Base-by-base conservation (phyloP, 2,113 vertebrate species). In the Malurus alboscapulatus region DNA sequence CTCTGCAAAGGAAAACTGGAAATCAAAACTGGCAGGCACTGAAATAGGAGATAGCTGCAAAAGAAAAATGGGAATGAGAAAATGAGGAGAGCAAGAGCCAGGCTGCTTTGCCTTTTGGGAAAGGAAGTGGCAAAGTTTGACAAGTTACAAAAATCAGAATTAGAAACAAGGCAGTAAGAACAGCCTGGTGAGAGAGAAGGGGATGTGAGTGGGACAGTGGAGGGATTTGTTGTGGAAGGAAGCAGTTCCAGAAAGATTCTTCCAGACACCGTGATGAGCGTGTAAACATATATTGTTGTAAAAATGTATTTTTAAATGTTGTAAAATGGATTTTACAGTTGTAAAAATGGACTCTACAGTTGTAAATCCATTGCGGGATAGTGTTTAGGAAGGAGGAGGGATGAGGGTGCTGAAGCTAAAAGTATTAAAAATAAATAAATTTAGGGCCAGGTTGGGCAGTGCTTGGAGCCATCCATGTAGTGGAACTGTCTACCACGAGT, bases 91-190 rank as follows among this genome's bases (percentile, higher is more conserved):
- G 55, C 32, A 14, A 47, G 42, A 45, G 38, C 7, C 47, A 21
- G 16, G 29, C 9, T 0, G 4, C 78, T 45, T 62, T 69, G 32
- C 22, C 1, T 32, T 57, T 34, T 22, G 61, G 59, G 40, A 44
- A 24, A 45, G 36, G 48, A 57, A 17, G 42, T 4, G 32, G 21
- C 30, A 45, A 26, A 65, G 44, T 50, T 44, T 32, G n/a, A 40
- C 2, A 3, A 45, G 47, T 1, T 2, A 5, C 15, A 47, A 14
- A 76, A n/a, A 30, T 6, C 45, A 25, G 19, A 10, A 12, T 38
- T 65, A 45, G 1, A 3, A 61, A 12, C 20, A 24, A 30, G 48
- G 36, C 51, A n/a, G 53, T 44, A 32, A 14, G 45, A 44, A 2
- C 14, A 73, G 40, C n/a, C 45, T 25, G 6, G 18, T 40, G 54